Conservation (phyloP, 2,888 invertebrate species). For the Zaprionus obscuricornis region DNA sequence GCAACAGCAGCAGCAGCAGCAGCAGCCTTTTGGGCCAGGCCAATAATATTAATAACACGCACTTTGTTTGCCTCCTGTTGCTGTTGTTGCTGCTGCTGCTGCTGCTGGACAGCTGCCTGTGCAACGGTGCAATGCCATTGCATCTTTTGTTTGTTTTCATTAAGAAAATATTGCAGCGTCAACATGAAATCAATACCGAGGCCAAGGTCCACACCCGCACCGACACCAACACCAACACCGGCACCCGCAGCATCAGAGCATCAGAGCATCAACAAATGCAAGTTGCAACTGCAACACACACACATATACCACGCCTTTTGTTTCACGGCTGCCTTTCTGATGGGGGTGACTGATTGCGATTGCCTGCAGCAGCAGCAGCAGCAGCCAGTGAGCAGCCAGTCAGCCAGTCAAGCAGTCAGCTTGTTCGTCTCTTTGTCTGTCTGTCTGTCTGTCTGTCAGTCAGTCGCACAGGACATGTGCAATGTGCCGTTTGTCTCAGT, state of each 20-base stretch:
- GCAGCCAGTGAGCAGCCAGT: no score
- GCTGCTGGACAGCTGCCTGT: constrained; percentile 53
- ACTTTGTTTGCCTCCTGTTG: constrained; percentile 56
- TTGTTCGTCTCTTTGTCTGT: constrained; percentile 12
- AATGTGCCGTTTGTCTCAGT: constrained; percentile 79
- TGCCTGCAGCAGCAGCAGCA: constrained; percentile 67
- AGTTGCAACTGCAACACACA: constrained; percentile 9
- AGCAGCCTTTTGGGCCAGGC: constrained; percentile 61
- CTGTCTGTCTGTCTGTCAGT: constrained; percentile 3
- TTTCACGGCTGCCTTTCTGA: constrained; percentile 75
- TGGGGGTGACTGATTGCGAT: constrained; percentile 77
- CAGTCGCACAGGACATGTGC: constrained; percentile 67
- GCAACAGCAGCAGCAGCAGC: constrained; percentile 18
- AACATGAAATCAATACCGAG: constrained; percentile 77
- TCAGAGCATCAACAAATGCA: constrained; percentile 20
- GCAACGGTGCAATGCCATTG: constrained; percentile 43
- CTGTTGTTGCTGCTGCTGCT: constrained; percentile 27
- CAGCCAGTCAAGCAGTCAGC: constrained; percentile 7
- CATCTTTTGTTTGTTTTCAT: constrained; percentile 77
- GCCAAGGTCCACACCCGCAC: constrained; percentile 64
- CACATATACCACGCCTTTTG: constrained; percentile 61
- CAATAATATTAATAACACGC: constrained; percentile 79
- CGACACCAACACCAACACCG: constrained; percentile 49
- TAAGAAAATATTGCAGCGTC: constrained; percentile 79
- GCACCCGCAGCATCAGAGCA: constrained; percentile 40